Evolutionary conservation across 2,797 vertebrate species (phyloP), one percentile per base, ranked within the genome.

Genomic region (Loriculus beryllinus): DNA sequence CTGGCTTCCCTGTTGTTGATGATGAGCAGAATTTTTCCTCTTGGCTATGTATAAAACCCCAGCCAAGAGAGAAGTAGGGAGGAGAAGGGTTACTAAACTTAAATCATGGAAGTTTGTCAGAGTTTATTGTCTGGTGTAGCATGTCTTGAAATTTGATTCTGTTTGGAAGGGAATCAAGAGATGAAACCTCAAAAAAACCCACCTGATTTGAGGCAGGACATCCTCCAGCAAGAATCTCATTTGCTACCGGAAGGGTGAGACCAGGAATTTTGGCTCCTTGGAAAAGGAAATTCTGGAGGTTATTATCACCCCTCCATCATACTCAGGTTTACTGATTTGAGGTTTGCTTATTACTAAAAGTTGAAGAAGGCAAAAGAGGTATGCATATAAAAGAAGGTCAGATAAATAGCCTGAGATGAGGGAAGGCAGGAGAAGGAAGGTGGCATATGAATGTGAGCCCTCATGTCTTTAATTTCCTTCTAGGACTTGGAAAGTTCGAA

Each of bases 131-230:
- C 33, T 77, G 52, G 19, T 31, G 37, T 81, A 94, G 80, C 69
- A 29, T 78, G 74, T 63, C 86, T 84, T 94, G 70, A 90, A 93
- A 91, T 84, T 72, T 90, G 82, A 86, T 91, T 86, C 85, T 60
- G 5, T 72, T 88, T 95, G 95, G 85, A 94, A 86, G 22, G 29
- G 22, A 94, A 45, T 76, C 76, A 88, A 70, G 79, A 63, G 86
- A 72, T 92, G 77, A 94, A 92, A 91, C 91, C 86, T 92, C 72
- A 93, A 72, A 80, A 96, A 96, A 96, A 67, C 47, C 63, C 63
- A 93, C 89, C 91, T 94, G 92, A 90, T 86, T 65, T 82, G 63
- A 81, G 59, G 85, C 72, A 95, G 82, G 69, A 60, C 63, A 8
- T 95, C 88, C 91, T 94, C 89, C 70, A 96, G 84, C 89, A 91